Conservation (phyloP, 2,113 vertebrate species). For the Onychorhynchus coronatus region DNA sequence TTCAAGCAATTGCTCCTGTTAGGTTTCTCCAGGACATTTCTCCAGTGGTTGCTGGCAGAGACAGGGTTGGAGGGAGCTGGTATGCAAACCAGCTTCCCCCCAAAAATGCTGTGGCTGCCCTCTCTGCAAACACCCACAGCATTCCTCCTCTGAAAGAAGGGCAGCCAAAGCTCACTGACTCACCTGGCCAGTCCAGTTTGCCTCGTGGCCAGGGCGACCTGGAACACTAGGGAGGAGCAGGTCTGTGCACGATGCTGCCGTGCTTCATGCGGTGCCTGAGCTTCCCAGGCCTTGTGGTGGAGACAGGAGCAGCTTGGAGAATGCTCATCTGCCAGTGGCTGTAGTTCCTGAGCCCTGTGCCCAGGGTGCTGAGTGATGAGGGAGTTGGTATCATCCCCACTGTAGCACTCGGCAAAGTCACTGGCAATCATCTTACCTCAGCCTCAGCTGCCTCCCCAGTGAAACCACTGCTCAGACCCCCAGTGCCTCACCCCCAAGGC, state of each 20-base stretch:
- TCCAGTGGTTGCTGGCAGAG: neutral
- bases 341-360: neutral
- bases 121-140: neutral
- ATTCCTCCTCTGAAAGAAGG: neutral
- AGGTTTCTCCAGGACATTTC: neutral
- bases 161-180: neutral
- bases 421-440: neutral
- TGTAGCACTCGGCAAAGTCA: neutral
- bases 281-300: neutral
- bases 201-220: neutral
- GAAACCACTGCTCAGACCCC: neutral
- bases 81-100: neutral
- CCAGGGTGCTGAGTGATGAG: neutral
- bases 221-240: neutral
- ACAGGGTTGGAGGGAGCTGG: neutral
- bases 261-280: fast-evolving
- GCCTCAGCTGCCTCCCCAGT: neutral
- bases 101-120: neutral
- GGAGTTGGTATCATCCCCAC: fast-evolving
- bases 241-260: neutral
- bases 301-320: neutral
- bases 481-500: too few species aligned
- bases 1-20: neutral
- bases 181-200: neutral
- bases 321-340: neutral